Evolutionary conservation across 2,797 vertebrate species (phyloP).

Genomic region (Lagorchestes hirsutus): DNA sequence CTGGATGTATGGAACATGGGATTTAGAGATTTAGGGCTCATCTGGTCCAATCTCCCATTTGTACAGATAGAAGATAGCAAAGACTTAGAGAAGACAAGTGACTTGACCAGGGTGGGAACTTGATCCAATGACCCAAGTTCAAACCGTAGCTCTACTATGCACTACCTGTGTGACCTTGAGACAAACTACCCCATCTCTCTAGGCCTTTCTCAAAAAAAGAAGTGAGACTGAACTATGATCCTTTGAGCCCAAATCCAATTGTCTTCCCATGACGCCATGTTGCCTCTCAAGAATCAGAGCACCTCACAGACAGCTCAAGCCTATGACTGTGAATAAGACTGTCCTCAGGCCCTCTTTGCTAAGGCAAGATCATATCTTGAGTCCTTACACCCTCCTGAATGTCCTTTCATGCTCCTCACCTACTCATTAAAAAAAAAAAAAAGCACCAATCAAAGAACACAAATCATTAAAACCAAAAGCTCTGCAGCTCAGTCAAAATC

Average conservation of each 20-base stretch:
- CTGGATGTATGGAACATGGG: too few species aligned
- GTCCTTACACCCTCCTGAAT: neutral
- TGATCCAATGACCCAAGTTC: neutral
- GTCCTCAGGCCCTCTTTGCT: neutral
- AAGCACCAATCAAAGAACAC: neutral
- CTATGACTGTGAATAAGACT: neutral
- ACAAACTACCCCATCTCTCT: neutral
- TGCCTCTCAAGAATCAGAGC: neutral
- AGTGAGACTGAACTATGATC: neutral
- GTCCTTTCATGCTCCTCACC: neutral
- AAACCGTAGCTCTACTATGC: neutral
- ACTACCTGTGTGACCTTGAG: neutral
- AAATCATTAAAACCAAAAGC: neutral
- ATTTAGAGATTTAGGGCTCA: neutral
- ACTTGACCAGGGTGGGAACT: neutral
- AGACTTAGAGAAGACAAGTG: neutral
- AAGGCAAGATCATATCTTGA: neutral
- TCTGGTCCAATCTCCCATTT: neutral
- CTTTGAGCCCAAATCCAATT: neutral
- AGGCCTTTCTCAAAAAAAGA: neutral
- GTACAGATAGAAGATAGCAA: neutral
- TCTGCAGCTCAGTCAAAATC: slow-evolving; percentile 12
- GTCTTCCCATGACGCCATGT: neutral
- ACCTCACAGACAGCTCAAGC: neutral
- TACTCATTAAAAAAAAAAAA: slow-evolving; percentile 4